Percentiles rank a stretch among this genome's conserved stretches.
phyloP scores from a whole-genome alignment of 1,140 invertebrate genomes.

The Aphis gossypii region DNA sequence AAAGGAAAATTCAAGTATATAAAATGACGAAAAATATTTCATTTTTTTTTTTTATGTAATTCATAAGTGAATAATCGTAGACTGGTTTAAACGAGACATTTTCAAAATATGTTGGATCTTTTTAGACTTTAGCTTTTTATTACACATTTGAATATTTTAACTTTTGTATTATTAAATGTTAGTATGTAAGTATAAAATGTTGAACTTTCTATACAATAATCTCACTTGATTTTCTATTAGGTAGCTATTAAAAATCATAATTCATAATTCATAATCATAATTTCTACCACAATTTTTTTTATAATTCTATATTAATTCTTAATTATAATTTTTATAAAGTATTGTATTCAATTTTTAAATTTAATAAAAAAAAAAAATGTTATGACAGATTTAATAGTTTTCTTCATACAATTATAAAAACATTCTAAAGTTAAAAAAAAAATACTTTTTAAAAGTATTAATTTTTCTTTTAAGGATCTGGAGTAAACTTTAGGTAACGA shows the following conservation, averaged over 20 bases:
- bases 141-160: too few relatives aligned
- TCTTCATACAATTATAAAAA: not conserved
- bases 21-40: not conserved
- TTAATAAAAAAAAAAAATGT: not conserved
- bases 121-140: too few relatives aligned
- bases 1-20: too few relatives aligned
- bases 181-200: too few relatives aligned
- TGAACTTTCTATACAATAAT: too few relatives aligned
- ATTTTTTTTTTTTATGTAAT: not conserved
- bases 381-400: not conserved
- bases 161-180: too few relatives aligned
- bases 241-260: too few relatives aligned
- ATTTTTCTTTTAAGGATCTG: not conserved
- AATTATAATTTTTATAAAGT: too few relatives aligned
- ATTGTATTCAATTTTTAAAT: not conserved
- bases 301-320: too few relatives aligned
- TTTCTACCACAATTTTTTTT: too few relatives aligned
- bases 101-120: not conserved
- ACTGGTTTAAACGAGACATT: not conserved
- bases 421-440: not conserved
- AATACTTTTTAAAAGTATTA: not conserved
- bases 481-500: not conserved
- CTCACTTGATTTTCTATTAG: too few relatives aligned
- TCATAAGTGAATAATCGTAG: not conserved
- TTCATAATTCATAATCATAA: too few relatives aligned